Evolutionary conservation across 2,113 vertebrate genomes (phyloP).

Genomic region (Aepyceros melampus): DNA sequence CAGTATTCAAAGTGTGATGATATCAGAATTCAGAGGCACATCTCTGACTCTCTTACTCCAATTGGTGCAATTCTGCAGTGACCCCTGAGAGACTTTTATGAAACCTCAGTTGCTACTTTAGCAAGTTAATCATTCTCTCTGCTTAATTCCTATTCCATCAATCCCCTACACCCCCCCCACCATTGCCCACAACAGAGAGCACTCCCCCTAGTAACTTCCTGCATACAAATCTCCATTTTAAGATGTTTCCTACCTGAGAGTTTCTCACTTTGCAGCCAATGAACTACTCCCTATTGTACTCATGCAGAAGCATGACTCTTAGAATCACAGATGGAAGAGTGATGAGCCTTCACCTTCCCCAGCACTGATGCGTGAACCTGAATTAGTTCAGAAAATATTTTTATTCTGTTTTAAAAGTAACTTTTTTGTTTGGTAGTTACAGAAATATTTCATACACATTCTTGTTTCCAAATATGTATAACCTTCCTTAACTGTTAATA

Average conservation of each 20-base stretch:
- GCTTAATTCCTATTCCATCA: not conserved
- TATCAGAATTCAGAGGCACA: not conserved
- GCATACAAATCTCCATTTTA: not conserved
- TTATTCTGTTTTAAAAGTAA: not conserved
- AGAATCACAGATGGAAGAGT: not conserved
- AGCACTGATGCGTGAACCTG: not conserved
- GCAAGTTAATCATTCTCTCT: not conserved
- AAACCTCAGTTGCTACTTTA: not conserved
- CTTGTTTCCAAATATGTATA: not conserved
- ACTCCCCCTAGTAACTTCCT: not conserved
- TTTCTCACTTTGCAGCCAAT: not conserved
- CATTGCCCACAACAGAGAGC: rapidly evolving
- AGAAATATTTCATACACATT: not conserved
- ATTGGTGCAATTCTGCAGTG: not conserved
- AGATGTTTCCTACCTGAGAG: not conserved
- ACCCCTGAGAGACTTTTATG: not conserved
- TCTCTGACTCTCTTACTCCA: not conserved
- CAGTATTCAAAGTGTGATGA: not conserved
- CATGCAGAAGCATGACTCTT: not conserved
- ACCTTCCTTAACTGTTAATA: not conserved
- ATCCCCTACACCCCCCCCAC: not conserved
- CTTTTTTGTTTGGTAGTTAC: not conserved
- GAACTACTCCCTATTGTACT: not conserved
- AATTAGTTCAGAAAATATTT: not conserved
- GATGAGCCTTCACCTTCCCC: not conserved